Percentiles rank a stretch among this genome's conserved stretches.
phyloP scores from a whole-genome alignment of 2,888 invertebrate genomes.

The Chymomyza fuscimana region DNA sequence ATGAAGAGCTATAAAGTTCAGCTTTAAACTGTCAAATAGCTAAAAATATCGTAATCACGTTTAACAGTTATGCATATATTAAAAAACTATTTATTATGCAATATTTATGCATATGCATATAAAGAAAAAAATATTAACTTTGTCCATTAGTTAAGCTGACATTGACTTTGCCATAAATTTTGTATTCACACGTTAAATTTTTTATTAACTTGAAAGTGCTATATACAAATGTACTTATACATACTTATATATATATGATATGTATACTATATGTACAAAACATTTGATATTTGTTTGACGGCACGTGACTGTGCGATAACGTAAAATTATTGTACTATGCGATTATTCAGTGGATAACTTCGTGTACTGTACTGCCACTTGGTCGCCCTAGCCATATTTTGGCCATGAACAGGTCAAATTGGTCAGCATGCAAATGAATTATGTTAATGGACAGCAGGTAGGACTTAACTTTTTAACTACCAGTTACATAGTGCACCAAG shows the following conservation, averaged over 20 bases:
- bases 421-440: constrained; percentile 48
- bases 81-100: constrained; percentile 42
- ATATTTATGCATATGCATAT: constrained; percentile 32
- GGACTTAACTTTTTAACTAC: constrained; percentile 43
- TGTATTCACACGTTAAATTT: neutral
- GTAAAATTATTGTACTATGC: neutral
- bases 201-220: constrained; percentile 17
- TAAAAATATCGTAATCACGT: neutral
- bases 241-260: neutral
- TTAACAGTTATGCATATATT: constrained; percentile 5
- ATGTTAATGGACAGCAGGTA: constrained; percentile 30
- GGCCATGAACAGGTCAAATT: constrained; percentile 27
- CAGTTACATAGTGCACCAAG: constrained; percentile 15
- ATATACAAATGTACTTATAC: neutral
- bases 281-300: constrained; percentile 43
- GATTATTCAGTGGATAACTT: neutral
- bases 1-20: neutral
- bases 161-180: constrained; percentile 10
- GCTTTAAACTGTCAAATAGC: neutral
- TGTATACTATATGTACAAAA: too few relatives aligned
- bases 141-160: constrained; percentile 6
- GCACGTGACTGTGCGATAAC: neutral
- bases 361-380: neutral
- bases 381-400: neutral
- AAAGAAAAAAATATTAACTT: constrained; percentile 18